phyloP scores from a whole-genome alignment of 2,888 invertebrate species.

The Maniola hyperantus region DNA sequence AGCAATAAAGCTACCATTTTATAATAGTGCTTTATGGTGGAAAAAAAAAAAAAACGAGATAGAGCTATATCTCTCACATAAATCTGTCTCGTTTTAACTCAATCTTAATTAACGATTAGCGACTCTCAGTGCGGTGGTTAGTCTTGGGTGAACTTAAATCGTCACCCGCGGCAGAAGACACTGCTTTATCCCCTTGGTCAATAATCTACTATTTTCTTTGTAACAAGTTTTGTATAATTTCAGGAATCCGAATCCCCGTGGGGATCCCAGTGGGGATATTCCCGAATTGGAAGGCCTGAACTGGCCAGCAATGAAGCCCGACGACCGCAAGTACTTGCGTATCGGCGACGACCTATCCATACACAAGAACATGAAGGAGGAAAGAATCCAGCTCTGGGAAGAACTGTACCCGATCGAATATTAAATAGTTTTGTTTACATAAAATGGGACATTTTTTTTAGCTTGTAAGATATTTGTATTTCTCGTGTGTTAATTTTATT shows the following conservation, averaged over 20 bases:
- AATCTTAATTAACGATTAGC: no score
- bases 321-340: conserved; percentile 50
- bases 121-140: no score
- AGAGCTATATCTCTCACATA: no score
- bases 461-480: not conserved
- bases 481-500: not conserved
- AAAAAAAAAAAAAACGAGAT: no score
- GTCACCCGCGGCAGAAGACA: no score
- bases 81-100: no score
- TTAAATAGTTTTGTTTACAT: not conserved
- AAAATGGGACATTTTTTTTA: not conserved
- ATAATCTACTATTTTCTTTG: no score
- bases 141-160: no score
- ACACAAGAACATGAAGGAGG: conserved; percentile 52
- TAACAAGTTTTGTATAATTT: not conserved
- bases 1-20: no score
- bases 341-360: conserved; percentile 48
- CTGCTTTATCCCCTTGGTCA: no score
- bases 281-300: conserved; percentile 45
- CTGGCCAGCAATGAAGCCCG: conserved; percentile 58
- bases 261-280: conserved; percentile 39
- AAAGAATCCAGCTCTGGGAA: conserved; percentile 58
- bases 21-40: no score
- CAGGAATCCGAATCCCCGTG: conserved; percentile 56
- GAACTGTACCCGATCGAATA: conserved; percentile 55